Conservation (phyloP, 2,888 invertebrate species). For the Poecilus cupreus region DNA sequence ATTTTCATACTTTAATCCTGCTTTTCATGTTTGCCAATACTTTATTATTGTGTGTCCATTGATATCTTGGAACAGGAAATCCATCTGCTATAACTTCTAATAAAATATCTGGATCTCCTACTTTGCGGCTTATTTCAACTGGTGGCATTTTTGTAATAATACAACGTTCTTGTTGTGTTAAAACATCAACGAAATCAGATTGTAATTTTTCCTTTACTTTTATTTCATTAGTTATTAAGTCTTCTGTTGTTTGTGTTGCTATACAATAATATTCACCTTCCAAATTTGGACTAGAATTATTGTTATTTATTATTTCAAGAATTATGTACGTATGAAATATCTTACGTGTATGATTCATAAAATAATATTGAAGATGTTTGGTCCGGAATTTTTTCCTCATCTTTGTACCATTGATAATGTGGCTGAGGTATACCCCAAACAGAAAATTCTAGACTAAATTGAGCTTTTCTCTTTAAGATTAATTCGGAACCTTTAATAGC, state of each 20-base stretch:
- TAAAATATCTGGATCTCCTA: constrained; percentile 58
- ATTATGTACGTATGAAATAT: neutral
- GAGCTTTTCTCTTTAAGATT: constrained; percentile 5
- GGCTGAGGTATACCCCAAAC: constrained; percentile 60
- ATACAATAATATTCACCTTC: constrained; percentile 64
- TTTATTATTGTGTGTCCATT: constrained; percentile 63
- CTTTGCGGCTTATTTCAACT: constrained; percentile 51
- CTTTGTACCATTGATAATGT: constrained; percentile 60
- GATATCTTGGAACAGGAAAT: constrained; percentile 62
- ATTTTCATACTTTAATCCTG: constrained; percentile 1
- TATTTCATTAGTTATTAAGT: constrained; percentile 29
- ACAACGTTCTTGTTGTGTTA: constrained; percentile 60
- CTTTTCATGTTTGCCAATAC: constrained; percentile 51
- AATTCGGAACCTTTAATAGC: constrained; percentile 38
- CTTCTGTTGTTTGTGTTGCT: constrained; percentile 60
- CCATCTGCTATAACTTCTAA: constrained; percentile 61
- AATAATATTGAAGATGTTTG: constrained; percentile 44
- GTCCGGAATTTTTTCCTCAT: constrained; percentile 50
- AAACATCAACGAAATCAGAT: constrained; percentile 61
- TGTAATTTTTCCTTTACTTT: constrained; percentile 17
- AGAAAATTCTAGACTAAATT: constrained; percentile 54
- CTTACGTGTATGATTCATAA: constrained; percentile 46
- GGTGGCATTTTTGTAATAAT: constrained; percentile 61
- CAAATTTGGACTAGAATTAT: constrained; percentile 56
- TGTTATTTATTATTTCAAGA: neutral